Conservation (phyloP, 2,888 invertebrate species). For the Drosophila greeni region DNA sequence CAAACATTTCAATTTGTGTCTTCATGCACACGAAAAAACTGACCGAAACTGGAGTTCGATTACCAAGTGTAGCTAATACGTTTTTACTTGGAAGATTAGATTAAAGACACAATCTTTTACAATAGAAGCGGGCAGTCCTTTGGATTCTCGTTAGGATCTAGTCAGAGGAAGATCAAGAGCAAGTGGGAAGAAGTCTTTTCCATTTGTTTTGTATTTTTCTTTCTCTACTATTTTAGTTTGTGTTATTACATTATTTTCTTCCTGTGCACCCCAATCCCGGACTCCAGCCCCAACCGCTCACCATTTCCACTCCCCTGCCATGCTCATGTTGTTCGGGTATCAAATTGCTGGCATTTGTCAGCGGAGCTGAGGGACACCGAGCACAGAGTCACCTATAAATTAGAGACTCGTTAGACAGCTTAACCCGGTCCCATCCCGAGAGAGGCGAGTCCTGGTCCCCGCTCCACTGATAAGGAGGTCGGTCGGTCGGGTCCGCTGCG, state of each 20-base stretch:
- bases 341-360: slow-evolving; percentile 74
- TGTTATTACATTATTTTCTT: not conserved
- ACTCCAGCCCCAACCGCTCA: slow-evolving; percentile 12
- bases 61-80: too few relatives aligned
- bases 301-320: slow-evolving; percentile 12
- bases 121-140: not conserved
- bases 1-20: slow-evolving; percentile 70
- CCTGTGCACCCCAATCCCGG: not conserved
- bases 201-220: too few relatives aligned
- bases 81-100: not conserved
- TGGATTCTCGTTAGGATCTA: too few relatives aligned
- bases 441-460: slow-evolving; percentile 25
- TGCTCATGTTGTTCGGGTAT: slow-evolving; percentile 49
- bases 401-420: slow-evolving; percentile 67
- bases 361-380: slow-evolving; percentile 32
- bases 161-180: too few relatives aligned
- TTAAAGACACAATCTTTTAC: not conserved
- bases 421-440: slow-evolving; percentile 9
- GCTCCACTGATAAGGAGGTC: slow-evolving; percentile 49
- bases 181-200: too few relatives aligned
- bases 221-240: not conserved
- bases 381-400: slow-evolving; percentile 62
- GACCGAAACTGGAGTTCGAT: not conserved
- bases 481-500: slow-evolving; percentile 18
- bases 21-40: slow-evolving; percentile 12